Conservation (phyloP, 2,113 vertebrate species). For the Tupaia tana region DNA sequence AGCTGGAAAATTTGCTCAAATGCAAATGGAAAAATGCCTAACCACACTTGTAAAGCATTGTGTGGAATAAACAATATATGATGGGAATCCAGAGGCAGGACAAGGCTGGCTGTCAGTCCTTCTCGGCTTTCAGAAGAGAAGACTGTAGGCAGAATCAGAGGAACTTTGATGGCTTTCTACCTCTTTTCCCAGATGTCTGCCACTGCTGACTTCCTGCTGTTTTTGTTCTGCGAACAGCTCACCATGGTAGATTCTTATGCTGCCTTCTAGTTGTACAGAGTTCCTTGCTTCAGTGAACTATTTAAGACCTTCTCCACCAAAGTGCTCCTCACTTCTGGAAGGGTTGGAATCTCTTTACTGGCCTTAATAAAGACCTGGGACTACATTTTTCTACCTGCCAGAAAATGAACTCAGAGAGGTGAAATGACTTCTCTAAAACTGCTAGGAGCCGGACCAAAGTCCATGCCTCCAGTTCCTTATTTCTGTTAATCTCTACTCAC, state of each 20-base stretch:
- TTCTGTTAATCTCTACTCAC: background rate
- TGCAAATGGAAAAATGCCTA: background rate
- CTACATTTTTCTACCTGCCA: background rate
- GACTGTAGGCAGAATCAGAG: background rate
- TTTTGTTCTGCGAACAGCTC: background rate
- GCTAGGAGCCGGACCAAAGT: background rate
- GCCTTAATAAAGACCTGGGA: background rate
- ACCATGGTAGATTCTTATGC: background rate
- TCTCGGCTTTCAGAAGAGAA: background rate
- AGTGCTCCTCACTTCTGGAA: background rate
- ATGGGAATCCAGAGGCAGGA: background rate
- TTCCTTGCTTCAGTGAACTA: background rate
- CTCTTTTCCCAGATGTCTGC: background rate
- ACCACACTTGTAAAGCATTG: background rate
- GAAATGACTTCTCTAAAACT: background rate
- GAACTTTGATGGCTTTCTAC: background rate
- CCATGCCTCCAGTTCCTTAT: background rate
- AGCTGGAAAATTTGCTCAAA: slow-evolving; percentile 2
- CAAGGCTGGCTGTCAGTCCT: background rate
- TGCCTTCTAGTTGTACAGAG: background rate
- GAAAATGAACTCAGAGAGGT: background rate
- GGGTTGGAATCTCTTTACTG: background rate
- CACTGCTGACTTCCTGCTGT: background rate
- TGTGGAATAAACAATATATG: background rate
- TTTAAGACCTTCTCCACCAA: background rate